Base-by-base conservation (phyloP, 1,140 invertebrate genomes). In the Adelges cooleyi region DNA sequence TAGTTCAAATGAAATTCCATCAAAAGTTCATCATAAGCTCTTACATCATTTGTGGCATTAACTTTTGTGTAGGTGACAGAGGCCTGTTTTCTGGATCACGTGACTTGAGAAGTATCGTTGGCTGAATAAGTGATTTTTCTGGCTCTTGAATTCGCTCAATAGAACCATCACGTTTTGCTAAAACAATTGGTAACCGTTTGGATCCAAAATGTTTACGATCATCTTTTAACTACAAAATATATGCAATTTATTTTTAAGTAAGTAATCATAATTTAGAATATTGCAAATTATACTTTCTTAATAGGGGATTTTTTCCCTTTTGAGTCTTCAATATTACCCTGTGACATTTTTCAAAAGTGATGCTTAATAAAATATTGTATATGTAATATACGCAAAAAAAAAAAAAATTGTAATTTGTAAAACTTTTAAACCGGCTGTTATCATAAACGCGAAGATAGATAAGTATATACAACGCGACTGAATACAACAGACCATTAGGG, bases 91-190 rank as follows among this genome's bases (percentile, higher is more conserved):
- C 79, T 13, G 74, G 74, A 71, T 80, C 78, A 68, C 78, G 72
- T 0, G 77, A 77, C 72, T 78, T 77, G 18, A 80, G 70, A 70
- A 80, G 77, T 67, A 80, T 77, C 3, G 79, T 80, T 48, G 78
- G 78, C 33, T 78, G 74, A 0, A 65, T 62, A 15, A 53, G 38
- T 11, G 50, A 33, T 27, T 66, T 65, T 68, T 70, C 62, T 22
- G 23, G 15, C 38, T 68, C 66, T 20, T 66, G 67, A 18, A 52
- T 66, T 46, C 62, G 56, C 44, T 70, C 69, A 11, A 46, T 48
- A 22, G 56, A 62, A 1, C 65, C 44, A 65, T 68, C 68, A 33
- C 56, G 65, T 69, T 71, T 71, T 1, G 67, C 68, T 17, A 71
- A 36, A 29, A 71, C 70, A 18, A 70, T 67, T 10, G 69, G 68